These are phyloP conservation scores for Bursaphelenchus okinawaensis DNA, from an alignment of 2,888 invertebrate genomes.

Conservation along the genomic window DNA sequence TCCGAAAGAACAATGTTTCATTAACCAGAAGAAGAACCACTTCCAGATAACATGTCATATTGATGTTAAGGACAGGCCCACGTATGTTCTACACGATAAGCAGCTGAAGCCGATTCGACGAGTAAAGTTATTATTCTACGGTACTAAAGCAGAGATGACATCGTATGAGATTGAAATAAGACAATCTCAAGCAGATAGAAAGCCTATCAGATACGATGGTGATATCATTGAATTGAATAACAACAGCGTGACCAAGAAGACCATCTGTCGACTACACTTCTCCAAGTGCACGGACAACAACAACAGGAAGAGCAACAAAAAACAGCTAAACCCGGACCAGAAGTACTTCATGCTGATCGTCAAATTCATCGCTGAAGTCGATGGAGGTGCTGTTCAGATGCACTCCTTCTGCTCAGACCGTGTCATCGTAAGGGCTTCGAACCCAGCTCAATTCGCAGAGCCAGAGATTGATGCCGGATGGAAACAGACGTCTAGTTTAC, in stretches of 20 bases:
- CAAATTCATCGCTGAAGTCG: slow-evolving; percentile 71
- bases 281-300: slow-evolving; percentile 97
- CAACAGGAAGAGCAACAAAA: slow-evolving; percentile 88
- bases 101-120: background rate
- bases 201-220: slow-evolving; percentile 67
- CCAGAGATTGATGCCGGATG: slow-evolving; percentile 76
- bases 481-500: slow-evolving; percentile 72
- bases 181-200: slow-evolving; percentile 94
- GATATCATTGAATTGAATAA: slow-evolving; percentile 61
- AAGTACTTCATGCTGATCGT: slow-evolving; percentile 92
- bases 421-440: slow-evolving; percentile 95
- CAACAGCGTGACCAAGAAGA: slow-evolving; percentile 82
- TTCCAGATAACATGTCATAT: slow-evolving; percentile 68
- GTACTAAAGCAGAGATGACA: slow-evolving; percentile 88
- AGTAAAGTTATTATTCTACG: slow-evolving; percentile 90
- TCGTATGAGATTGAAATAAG: slow-evolving; percentile 89
- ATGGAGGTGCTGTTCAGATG: slow-evolving; percentile 40
- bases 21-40: slow-evolving; percentile 99
- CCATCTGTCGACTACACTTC: slow-evolving; percentile 92
- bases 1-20: slow-evolving; percentile 91
- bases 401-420: slow-evolving; percentile 82
- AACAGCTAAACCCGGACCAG: slow-evolving; percentile 93
- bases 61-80: slow-evolving; percentile 39
- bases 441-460: slow-evolving; percentile 96
- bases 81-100: background rate